These are phyloP conservation scores for Bombylius major DNA, from an alignment of 2,888 invertebrate genomes.

Conservation along the genomic window DNA sequence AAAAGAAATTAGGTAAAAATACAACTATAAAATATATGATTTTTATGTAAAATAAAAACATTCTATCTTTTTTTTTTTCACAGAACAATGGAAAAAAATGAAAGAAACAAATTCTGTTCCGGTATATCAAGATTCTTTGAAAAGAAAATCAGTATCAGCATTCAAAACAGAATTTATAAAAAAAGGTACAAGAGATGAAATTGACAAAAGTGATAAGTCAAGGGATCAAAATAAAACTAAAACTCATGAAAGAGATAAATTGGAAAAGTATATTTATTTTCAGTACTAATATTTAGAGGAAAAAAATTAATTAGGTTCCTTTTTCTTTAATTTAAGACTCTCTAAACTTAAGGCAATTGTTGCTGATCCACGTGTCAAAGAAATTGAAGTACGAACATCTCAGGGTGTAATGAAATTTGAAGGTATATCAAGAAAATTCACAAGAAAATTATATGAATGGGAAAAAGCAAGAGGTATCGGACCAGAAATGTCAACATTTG, in stretches of 20 bases:
- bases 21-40: neutral
- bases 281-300: neutral
- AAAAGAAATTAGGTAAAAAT: constrained; percentile 56
- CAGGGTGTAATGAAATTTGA: constrained; percentile 75
- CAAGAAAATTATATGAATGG: constrained; percentile 83
- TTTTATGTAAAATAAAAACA: neutral
- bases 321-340: constrained; percentile 19
- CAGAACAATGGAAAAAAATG: constrained; percentile 71
- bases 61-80: constrained; percentile 8
- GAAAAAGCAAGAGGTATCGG: constrained; percentile 77
- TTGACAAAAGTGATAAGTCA: constrained; percentile 44
- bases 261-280: constrained; percentile 26
- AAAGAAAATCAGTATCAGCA: constrained; percentile 16
- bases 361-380: constrained; percentile 44
- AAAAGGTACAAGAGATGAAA: constrained; percentile 24
- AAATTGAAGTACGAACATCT: constrained; percentile 69
- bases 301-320: neutral
- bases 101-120: constrained; percentile 50
- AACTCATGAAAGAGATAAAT: constrained; percentile 51
- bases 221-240: constrained; percentile 49
- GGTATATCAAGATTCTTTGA: constrained; percentile 31
- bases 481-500: constrained; percentile 75
- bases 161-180: constrained; percentile 20
- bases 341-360: constrained; percentile 41
- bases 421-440: constrained; percentile 79